Conservation (phyloP, 2,797 vertebrate genomes). For the Tarsius wallacei region DNA sequence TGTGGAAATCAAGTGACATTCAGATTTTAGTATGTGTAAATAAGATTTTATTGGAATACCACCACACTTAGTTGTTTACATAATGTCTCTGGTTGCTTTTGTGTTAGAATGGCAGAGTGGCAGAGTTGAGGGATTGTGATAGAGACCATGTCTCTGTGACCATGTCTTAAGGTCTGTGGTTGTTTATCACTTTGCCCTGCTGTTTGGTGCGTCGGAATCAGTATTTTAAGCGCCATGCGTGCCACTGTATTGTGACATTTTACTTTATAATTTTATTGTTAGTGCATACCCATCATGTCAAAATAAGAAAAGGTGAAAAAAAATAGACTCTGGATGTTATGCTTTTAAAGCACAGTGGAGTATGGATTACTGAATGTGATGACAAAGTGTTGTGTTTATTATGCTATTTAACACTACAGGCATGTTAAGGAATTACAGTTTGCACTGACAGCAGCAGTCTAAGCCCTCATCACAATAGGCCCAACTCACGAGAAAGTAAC, state of each 20-base stretch:
- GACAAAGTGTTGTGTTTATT: neutral
- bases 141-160: neutral
- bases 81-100: neutral
- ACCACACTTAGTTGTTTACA: neutral
- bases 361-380: neutral
- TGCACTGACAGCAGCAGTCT: neutral
- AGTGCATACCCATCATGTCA: neutral
- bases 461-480: neutral
- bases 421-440: neutral
- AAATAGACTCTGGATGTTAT: neutral
- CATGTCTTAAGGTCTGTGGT: no score
- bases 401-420: neutral
- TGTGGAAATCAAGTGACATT: constrained; percentile 48
- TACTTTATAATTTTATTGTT: neutral
- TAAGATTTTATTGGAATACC: neutral
- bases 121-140: neutral
- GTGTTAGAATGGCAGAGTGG: neutral
- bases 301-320: constrained; percentile 53
- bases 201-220: neutral
- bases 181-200: neutral
- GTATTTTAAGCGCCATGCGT: neutral
- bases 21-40: neutral
- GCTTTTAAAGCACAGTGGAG: neutral
- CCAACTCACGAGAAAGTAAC: neutral
- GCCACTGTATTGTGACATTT: neutral